Evolutionary conservation across 2,113 vertebrate species (phyloP).

Genomic region (Podiceps cristatus): DNA sequence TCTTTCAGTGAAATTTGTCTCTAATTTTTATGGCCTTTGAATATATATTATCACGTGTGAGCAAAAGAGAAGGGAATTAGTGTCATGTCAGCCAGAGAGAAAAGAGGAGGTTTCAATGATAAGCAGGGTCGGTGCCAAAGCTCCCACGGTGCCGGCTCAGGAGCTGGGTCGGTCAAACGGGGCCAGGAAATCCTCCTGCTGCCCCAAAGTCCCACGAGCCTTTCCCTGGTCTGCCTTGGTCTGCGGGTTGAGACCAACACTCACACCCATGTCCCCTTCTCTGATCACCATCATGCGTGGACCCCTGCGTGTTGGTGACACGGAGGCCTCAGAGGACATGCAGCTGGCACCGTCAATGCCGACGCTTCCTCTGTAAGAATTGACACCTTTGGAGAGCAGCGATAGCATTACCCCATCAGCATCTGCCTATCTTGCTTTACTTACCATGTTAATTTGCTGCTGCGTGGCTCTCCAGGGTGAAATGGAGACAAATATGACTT

Average conservation of each 20-base stretch:
- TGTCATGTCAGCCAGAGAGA: neutral
- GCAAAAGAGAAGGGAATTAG: neutral
- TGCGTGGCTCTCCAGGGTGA: constrained; percentile 31
- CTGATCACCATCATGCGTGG: rapidly evolving
- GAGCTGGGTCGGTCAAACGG: rapidly evolving
- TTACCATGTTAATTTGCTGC: neutral
- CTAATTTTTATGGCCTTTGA: neutral
- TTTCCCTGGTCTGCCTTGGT: neutral
- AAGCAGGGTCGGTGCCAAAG: neutral
- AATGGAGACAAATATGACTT: constrained; percentile 37
- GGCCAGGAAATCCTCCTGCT: neutral
- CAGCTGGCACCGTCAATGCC: neutral
- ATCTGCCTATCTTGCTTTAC: neutral
- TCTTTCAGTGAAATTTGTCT: neutral
- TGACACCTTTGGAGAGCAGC: neutral
- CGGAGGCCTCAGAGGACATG: neutral
- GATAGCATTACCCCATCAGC: neutral
- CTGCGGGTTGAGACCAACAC: neutral
- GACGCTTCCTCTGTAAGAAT: neutral
- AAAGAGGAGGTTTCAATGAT: neutral
- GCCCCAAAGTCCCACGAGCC: neutral
- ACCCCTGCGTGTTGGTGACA: rapidly evolving
- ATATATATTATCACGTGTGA: neutral
- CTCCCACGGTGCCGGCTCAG: neutral
- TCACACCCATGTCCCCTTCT: neutral